A percentile compares a stretch with the other conserved stretches of the same genome.
These are phyloP conservation scores for Helarctos malayanus DNA, from an alignment of 2,797 vertebrate genomes.

Conservation along the genomic window DNA sequence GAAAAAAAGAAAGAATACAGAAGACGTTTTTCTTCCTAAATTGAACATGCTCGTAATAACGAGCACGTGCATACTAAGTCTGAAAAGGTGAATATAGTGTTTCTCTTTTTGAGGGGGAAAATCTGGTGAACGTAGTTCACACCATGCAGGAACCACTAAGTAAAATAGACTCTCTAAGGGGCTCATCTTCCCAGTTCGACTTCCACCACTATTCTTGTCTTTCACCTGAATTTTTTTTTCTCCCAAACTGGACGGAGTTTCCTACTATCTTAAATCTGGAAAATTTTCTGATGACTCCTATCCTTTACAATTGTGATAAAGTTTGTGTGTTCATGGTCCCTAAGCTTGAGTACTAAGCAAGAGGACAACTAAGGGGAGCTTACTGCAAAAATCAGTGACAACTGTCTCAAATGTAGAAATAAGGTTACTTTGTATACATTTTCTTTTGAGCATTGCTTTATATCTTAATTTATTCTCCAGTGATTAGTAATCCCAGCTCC, in stretches of 20 bases:
- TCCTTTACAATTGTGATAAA: background rate
- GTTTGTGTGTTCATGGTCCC: background rate
- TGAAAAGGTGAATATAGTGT: background rate
- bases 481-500: constrained; percentile 84
- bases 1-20: background rate
- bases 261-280: background rate
- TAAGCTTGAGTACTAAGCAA: background rate
- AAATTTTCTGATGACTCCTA: background rate
- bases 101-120: background rate
- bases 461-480: constrained; percentile 73
- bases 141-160: background rate
- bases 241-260: background rate
- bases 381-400: background rate
- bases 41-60: background rate
- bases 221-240: background rate
- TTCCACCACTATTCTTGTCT: background rate
- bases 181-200: background rate
- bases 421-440: constrained; percentile 49
- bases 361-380: background rate
- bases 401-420: constrained; percentile 21
- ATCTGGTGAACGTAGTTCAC: background rate
- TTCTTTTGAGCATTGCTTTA: constrained; percentile 44
- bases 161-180: background rate
- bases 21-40: too few species aligned
- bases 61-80: background rate